Conservation (phyloP, 2,797 vertebrate species). For the Otolemur crassicaudatus region DNA sequence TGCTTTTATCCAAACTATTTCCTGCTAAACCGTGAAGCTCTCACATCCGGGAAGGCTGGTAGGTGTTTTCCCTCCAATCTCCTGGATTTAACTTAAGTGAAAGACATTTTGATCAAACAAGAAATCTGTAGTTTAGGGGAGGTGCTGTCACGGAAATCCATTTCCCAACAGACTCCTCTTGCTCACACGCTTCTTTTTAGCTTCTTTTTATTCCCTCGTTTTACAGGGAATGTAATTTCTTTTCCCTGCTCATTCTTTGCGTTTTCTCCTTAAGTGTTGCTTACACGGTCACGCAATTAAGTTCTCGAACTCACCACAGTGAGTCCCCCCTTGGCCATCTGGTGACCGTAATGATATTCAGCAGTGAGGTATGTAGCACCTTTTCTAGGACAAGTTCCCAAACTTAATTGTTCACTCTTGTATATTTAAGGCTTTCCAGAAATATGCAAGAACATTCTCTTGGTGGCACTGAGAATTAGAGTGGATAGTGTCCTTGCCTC, state of each 20-base stretch:
- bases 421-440: background rate
- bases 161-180: background rate
- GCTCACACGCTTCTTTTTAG: background rate
- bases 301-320: too few relatives aligned
- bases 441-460: background rate
- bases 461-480: background rate
- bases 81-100: background rate
- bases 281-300: background rate
- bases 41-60: background rate
- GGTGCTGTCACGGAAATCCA: background rate
- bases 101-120: background rate
- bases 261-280: background rate
- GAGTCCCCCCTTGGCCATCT: too few relatives aligned
- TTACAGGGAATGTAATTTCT: background rate
- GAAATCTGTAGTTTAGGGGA: background rate
- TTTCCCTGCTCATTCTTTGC: background rate
- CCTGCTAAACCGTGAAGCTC: background rate
- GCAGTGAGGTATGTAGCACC: too few relatives aligned
- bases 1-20: background rate
- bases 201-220: background rate
- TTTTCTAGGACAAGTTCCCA: too few relatives aligned
- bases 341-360: too few relatives aligned
- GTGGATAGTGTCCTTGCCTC: background rate
- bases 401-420: too few relatives aligned
- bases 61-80: background rate